Conservation (phyloP, 2,888 invertebrate species). For the Sylvicola cinctus region DNA sequence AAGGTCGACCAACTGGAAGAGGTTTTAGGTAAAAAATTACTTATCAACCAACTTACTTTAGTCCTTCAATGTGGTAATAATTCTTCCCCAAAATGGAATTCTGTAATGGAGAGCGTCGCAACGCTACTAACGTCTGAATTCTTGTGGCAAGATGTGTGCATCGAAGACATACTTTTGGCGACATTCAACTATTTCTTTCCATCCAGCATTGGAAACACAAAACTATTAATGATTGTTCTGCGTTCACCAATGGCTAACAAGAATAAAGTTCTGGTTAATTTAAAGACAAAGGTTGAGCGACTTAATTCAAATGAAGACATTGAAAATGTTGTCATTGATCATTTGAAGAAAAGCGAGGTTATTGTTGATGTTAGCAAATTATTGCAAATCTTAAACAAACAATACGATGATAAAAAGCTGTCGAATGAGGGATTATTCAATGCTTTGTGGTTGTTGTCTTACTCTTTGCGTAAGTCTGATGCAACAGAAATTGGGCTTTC, state of each 20-base stretch:
- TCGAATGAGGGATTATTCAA: slow-evolving; percentile 2
- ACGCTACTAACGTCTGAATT: too few species aligned
- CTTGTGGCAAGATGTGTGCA: too few species aligned
- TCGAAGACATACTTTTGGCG: too few species aligned
- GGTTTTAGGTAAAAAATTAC: slow-evolving; percentile 22
- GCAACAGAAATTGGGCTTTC: slow-evolving; percentile 21
- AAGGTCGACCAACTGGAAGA: too few species aligned
- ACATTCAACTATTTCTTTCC: too few species aligned
- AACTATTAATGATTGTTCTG: too few species aligned
- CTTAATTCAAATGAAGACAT: background rate
- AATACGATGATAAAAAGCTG: slow-evolving; percentile 9
- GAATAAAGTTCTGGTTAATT: background rate
- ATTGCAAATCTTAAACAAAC: too few species aligned
- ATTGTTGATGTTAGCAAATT: too few species aligned
- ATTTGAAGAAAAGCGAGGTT: background rate
- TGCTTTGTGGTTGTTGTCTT: slow-evolving; percentile 25
- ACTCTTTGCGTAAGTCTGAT: slow-evolving; percentile 22
- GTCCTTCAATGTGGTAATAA: too few species aligned
- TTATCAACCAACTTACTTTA: slow-evolving; percentile 26
- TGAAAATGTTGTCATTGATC: background rate
- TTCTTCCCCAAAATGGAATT: too few species aligned
- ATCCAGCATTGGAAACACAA: too few species aligned
- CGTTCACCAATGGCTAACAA: background rate
- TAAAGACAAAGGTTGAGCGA: background rate
- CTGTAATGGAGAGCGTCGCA: too few species aligned